These are phyloP conservation scores for Spermophilus dauricus DNA, from an alignment of 2,113 vertebrate genomes.

Conservation along the genomic window DNA sequence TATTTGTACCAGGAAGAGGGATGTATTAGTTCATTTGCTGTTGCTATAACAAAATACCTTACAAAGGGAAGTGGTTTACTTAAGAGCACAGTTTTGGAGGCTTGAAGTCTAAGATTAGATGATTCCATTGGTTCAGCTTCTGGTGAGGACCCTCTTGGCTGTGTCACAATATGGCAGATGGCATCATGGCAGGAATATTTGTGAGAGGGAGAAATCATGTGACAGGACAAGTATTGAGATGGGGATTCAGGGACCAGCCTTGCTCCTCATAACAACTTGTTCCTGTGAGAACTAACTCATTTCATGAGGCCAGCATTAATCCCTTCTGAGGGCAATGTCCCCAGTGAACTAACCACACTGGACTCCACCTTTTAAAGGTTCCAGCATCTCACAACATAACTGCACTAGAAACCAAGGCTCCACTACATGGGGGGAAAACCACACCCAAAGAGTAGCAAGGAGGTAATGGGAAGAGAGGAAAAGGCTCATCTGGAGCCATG, in stretches of 20 bases:
- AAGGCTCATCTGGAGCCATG: not conserved
- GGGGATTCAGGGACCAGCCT: not conserved
- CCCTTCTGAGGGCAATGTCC: not conserved
- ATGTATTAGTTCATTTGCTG: not conserved
- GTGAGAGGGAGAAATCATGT: not conserved
- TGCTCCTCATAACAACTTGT: not conserved
- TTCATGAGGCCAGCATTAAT: not conserved
- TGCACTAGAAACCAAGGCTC: not conserved
- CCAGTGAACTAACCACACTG: not conserved
- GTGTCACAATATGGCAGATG: not conserved
- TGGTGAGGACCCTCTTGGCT: not conserved
- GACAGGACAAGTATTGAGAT: not conserved
- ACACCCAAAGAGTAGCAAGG: not conserved
- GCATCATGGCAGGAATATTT: not conserved
- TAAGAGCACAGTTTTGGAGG: not conserved
- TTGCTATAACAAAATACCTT: not conserved
- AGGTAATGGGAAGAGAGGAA: not conserved
- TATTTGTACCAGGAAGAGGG: not conserved
- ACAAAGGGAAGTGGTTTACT: not conserved
- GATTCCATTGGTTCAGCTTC: not conserved
- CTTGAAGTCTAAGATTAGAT: not conserved
- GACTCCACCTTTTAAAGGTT: not conserved
- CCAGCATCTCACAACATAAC: not conserved
- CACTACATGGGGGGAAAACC: not conserved
- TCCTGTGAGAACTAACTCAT: not conserved